Conservation (phyloP, 92 coral and sea anemone genomes). For the Epizoanthus ramosus region DNA sequence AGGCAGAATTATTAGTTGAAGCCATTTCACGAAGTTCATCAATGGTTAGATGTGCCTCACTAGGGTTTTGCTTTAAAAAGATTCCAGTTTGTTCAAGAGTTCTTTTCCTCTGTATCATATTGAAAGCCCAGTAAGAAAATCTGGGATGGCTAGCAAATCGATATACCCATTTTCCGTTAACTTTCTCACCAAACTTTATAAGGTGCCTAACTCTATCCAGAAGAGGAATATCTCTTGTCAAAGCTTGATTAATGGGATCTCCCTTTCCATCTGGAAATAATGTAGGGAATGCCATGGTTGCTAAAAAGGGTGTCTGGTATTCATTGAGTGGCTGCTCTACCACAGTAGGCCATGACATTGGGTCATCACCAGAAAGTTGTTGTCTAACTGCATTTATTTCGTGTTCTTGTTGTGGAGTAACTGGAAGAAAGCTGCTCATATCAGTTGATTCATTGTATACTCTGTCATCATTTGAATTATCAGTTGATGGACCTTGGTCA, state of each 20-base stretch:
- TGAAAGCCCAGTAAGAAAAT: slow-evolving; percentile 74
- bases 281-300: not conserved
- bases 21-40: slow-evolving; percentile 69
- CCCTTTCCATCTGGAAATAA: slow-evolving; percentile 72
- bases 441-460: slow-evolving; percentile 53
- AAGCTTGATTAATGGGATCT: slow-evolving; percentile 54
- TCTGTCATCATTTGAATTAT: slow-evolving; percentile 35
- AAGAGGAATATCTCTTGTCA: slow-evolving; percentile 57
- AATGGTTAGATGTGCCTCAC: slow-evolving; percentile 59
- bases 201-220: slow-evolving; percentile 47
- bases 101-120: slow-evolving; percentile 69
- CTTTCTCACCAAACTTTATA: slow-evolving; percentile 57
- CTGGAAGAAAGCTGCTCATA: slow-evolving; percentile 53
- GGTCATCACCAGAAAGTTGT: slow-evolving; percentile 53
- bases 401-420: slow-evolving; percentile 51
- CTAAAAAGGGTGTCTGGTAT: slow-evolving; percentile 17
- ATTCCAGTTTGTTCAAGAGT: slow-evolving; percentile 61
- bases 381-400: slow-evolving; percentile 54
- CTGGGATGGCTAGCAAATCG: slow-evolving; percentile 71
- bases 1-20: slow-evolving; percentile 39
- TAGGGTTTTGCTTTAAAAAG: slow-evolving; percentile 53
- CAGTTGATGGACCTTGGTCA: slow-evolving; percentile 52
- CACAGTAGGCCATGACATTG: slow-evolving; percentile 56
- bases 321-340: slow-evolving; percentile 47
- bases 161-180: slow-evolving; percentile 55